Percentiles rank a stretch among this genome's conserved stretches.
Evolutionary conservation across 2,888 invertebrate genomes (phyloP).

Genomic region (Chirona hameri): DNA sequence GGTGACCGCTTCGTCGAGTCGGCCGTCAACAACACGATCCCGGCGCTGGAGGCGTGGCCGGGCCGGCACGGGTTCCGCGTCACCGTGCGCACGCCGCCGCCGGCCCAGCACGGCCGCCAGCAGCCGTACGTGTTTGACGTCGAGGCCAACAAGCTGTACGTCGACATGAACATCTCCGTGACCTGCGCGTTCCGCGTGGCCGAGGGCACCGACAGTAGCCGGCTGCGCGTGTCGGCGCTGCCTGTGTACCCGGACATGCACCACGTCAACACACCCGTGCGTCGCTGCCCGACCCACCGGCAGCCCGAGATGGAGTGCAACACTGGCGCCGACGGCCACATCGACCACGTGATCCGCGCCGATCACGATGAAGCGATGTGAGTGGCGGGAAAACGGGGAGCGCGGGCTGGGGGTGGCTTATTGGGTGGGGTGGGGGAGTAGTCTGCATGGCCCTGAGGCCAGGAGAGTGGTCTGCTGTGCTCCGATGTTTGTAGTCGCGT

Average conservation of each 20-base stretch:
- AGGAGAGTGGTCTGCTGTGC: neutral
- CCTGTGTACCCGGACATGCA: conserved; percentile 4
- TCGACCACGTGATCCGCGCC: conserved; percentile 2
- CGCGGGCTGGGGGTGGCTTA: neutral
- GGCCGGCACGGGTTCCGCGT: neutral
- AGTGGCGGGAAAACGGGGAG: neutral
- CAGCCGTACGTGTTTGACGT: neutral
- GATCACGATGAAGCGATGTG: neutral
- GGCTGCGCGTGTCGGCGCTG: neutral
- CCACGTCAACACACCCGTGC: conserved; percentile 6
- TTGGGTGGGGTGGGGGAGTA: no score
- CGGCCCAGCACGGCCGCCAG: neutral
- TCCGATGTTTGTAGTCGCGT: neutral
- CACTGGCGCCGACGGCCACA: neutral
- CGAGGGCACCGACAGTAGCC: neutral
- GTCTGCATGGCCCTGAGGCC: no score
- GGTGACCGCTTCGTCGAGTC: conserved; percentile 1
- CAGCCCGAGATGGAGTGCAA: neutral
- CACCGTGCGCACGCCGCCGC: neutral
- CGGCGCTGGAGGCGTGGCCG: neutral
- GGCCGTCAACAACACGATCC: neutral
- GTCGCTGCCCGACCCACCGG: neutral
- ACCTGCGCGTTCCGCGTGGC: neutral
- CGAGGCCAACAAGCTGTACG: neutral
- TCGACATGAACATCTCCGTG: neutral